These are phyloP conservation scores for Nymphalis polychloros DNA, from an alignment of 2,888 invertebrate genomes.

Conservation along the genomic window DNA sequence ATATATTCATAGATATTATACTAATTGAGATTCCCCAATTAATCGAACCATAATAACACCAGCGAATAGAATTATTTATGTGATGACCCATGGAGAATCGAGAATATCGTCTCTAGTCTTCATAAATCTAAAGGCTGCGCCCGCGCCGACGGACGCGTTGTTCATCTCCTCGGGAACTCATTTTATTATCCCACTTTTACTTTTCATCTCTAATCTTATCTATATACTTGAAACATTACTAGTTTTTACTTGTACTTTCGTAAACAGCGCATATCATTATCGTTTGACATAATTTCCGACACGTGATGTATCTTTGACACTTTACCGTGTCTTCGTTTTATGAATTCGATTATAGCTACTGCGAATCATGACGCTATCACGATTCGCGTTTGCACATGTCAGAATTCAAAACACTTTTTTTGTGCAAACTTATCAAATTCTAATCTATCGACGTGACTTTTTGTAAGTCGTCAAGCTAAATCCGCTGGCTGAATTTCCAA, in stretches of 20 bases:
- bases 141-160: conserved; percentile 44
- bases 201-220: conserved; percentile 49
- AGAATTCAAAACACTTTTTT: conserved; percentile 28
- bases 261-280: conserved; percentile 25
- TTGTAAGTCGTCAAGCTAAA: conserved; percentile 23
- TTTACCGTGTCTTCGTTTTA: conserved; percentile 19
- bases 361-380: conserved; percentile 24
- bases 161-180: conserved; percentile 44
- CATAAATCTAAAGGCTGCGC: conserved; percentile 58
- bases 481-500: conserved; percentile 35
- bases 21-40: background rate
- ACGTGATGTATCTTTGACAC: background rate
- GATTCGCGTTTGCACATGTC: conserved; percentile 22
- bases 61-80: background rate
- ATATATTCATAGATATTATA: background rate
- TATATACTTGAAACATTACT: conserved; percentile 43
- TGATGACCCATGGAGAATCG: conserved; percentile 21
- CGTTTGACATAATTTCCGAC: background rate
- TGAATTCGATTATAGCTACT: conserved; percentile 17
- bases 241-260: conserved; percentile 13
- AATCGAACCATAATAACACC: background rate
- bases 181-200: conserved; percentile 73
- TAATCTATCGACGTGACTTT: conserved; percentile 28
- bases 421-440: conserved; percentile 27
- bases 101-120: conserved; percentile 36